Evolutionary conservation across 2,797 vertebrate species (phyloP).

Genomic region (Florisuga fusca): DNA sequence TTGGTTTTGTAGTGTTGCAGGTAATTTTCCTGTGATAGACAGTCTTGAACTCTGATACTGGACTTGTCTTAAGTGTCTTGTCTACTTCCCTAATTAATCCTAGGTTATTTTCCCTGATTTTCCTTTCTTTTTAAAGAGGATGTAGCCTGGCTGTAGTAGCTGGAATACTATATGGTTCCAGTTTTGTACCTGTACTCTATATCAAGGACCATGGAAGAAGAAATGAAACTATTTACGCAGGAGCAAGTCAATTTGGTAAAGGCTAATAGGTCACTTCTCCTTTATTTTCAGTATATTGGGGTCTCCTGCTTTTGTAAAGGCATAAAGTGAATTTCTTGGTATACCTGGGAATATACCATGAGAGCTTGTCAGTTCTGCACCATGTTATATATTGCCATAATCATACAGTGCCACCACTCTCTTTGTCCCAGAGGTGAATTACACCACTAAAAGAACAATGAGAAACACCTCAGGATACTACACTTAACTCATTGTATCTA

Average conservation of each 20-base stretch:
- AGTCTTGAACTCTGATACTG: not conserved
- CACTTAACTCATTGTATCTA: not conserved
- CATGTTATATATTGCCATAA: not conserved
- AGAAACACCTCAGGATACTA: not conserved
- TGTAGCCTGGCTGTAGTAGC: conserved; percentile 84
- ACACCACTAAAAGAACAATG: not conserved
- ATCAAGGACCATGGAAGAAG: conserved; percentile 87
- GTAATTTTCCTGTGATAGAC: not conserved
- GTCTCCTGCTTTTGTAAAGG: not conserved
- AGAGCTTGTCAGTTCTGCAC: not conserved
- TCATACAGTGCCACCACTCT: not conserved
- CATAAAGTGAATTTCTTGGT: not conserved
- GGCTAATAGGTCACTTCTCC: not conserved
- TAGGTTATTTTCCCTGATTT: not conserved
- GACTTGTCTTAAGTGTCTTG: not conserved
- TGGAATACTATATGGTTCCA: conserved; percentile 86
- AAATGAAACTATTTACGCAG: conserved; percentile 82
- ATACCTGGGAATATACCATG: not conserved
- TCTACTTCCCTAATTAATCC: not conserved
- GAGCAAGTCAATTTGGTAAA: conserved; percentile 88
- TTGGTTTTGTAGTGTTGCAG: not conserved
- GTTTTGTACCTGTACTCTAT: conserved; percentile 88
- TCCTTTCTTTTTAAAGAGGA: conserved; percentile 78
- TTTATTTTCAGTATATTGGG: not conserved
- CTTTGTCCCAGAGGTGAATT: not conserved